Conservation (phyloP, 2,888 invertebrate genomes). For the Nymphalis polychloros region DNA sequence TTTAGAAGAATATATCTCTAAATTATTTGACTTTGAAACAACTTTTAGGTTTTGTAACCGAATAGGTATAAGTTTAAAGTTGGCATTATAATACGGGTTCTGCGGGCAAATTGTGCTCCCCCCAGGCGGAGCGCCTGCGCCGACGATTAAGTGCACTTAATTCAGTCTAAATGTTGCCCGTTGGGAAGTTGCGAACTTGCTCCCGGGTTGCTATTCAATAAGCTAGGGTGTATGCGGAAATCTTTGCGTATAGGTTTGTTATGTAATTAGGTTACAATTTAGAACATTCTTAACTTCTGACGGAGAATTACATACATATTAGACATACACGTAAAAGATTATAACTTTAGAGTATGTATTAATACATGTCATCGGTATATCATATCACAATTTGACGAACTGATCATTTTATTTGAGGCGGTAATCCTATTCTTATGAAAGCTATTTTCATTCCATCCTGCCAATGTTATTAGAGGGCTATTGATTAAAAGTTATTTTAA, state of each 20-base stretch:
- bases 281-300: constrained; percentile 2
- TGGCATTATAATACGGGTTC: constrained; percentile 40
- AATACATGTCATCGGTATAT: too few species aligned
- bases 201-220: constrained; percentile 30
- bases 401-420: too few species aligned
- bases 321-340: too few species aligned
- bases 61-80: constrained; percentile 35
- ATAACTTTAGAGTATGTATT: too few species aligned
- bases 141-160: constrained; percentile 76
- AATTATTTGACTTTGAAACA: constrained; percentile 5
- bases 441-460: too few species aligned
- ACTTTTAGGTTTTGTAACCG: constrained; percentile 12
- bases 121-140: constrained; percentile 64
- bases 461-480: too few species aligned
- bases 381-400: too few species aligned
- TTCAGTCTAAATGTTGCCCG: constrained; percentile 71
- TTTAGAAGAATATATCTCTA: background rate
- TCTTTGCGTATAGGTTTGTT: constrained; percentile 22
- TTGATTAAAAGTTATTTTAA: too few species aligned
- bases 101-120: constrained; percentile 51
- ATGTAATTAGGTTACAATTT: constrained; percentile 23
- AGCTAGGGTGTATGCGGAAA: constrained; percentile 32
- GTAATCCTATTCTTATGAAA: too few species aligned
- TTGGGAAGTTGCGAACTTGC: constrained; percentile 39
- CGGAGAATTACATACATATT: background rate